These are phyloP conservation scores for Diceros bicornis DNA, from an alignment of 2,797 vertebrate genomes.

Conservation along the genomic window DNA sequence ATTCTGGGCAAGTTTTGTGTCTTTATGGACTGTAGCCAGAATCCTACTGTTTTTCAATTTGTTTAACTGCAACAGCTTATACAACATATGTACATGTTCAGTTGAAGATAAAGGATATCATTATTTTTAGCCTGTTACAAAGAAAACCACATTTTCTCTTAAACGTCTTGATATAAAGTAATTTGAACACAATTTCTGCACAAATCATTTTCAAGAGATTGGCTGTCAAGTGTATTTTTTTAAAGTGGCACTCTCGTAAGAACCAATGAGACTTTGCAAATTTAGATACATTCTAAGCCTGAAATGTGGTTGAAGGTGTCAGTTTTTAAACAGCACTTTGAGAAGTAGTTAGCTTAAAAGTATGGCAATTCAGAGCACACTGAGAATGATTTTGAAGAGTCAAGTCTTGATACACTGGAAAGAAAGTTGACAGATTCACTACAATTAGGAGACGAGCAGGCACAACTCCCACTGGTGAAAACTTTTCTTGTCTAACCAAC, in stretches of 20 bases:
- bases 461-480: conserved; percentile 85
- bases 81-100: conserved; percentile 83
- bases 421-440: conserved; percentile 88
- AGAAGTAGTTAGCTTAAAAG: conserved; percentile 90
- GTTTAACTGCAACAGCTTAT: conserved; percentile 85
- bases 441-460: conserved; percentile 86
- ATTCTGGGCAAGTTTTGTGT: conserved; percentile 80
- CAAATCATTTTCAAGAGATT: conserved; percentile 87
- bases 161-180: conserved; percentile 86
- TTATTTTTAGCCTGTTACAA: conserved; percentile 87
- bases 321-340: conserved; percentile 89
- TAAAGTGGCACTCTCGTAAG: conserved; percentile 80
- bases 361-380: conserved; percentile 88
- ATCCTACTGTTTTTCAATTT: conserved; percentile 85
- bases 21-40: conserved; percentile 74
- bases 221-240: conserved; percentile 87
- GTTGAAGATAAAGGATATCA: conserved; percentile 81
- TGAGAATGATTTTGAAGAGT: conserved; percentile 89
- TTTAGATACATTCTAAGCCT: conserved; percentile 86
- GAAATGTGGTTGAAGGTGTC: conserved; percentile 89
- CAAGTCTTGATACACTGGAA: conserved; percentile 86
- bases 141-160: conserved; percentile 84
- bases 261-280: conserved; percentile 87
- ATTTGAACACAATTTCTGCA: conserved; percentile 89
- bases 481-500: conserved; percentile 79